A percentile compares a stretch with the other conserved stretches of the same genome.
Conservation (phyloP, 2,888 invertebrate genomes). For the Thymelicus sylvestris region DNA sequence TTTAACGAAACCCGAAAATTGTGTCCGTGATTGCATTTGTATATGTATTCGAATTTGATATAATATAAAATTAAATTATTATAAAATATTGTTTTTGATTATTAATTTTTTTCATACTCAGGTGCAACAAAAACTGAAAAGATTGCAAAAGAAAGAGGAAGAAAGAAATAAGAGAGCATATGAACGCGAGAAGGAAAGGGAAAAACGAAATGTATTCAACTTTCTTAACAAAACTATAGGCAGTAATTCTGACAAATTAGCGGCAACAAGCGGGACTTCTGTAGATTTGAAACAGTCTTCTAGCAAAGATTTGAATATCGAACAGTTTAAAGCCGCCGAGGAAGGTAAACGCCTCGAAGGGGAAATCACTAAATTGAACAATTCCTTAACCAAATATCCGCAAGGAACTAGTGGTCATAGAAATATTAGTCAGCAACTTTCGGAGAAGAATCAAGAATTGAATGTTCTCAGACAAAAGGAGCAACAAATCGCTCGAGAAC, state of each 20-base stretch:
- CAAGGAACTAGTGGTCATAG: conserved; percentile 86
- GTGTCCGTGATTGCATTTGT: too few species aligned
- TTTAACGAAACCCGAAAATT: too few species aligned
- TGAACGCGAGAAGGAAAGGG: conserved; percentile 85
- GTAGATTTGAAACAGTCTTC: conserved; percentile 81
- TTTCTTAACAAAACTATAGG: conserved; percentile 89
- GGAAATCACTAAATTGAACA: conserved; percentile 87
- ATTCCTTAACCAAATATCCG: conserved; percentile 86
- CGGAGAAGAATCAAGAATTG: conserved; percentile 86
- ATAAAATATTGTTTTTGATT: too few species aligned
- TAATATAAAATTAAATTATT: too few species aligned
- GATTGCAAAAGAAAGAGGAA: conserved; percentile 87
- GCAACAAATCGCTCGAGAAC: conserved; percentile 87
- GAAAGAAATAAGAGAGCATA: conserved; percentile 86
- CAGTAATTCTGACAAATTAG: conserved; percentile 55
- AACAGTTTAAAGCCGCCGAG: conserved; percentile 89
- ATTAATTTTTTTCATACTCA: conserved; percentile 44
- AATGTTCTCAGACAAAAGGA: conserved; percentile 85
- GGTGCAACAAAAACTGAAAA: conserved; percentile 88
- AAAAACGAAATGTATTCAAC: conserved; percentile 89
- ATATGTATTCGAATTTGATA: too few species aligned
- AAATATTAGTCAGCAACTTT: conserved; percentile 85
- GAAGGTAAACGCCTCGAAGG: conserved; percentile 88
- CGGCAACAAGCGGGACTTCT: conserved; percentile 43
- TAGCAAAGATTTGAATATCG: conserved; percentile 89